Conservation (phyloP, 2,797 vertebrate genomes). For the Orientallactaga sibirica region DNA sequence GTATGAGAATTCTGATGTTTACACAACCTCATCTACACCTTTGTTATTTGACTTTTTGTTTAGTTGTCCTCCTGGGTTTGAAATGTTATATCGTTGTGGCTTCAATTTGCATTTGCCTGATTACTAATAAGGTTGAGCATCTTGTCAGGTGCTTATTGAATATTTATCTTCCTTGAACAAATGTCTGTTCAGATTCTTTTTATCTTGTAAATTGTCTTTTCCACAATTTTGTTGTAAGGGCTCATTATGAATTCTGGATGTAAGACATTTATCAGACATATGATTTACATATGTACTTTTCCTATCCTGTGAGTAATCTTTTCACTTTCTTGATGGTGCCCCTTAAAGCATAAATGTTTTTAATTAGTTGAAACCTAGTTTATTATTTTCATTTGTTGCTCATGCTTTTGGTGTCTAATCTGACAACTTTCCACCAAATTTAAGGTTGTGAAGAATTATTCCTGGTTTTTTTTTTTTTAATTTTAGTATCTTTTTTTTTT, state of each 20-base stretch:
- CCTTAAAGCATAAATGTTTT: too few relatives aligned
- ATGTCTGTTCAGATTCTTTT: neutral
- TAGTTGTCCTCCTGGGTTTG: neutral
- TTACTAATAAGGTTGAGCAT: too few relatives aligned
- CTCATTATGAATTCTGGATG: neutral
- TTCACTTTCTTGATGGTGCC: too few relatives aligned
- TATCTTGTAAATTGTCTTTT: neutral
- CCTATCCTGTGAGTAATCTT: too few relatives aligned
- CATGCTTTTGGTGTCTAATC: neutral
- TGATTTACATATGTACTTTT: neutral
- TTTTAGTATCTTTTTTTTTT: too few relatives aligned
- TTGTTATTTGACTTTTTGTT: neutral
- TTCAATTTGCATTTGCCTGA: neutral
- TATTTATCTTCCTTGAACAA: neutral
- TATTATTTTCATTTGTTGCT: neutral
- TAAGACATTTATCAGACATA: neutral
- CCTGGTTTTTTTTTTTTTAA: neutral
- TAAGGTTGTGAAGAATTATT: neutral
- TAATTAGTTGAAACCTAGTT: neutral
- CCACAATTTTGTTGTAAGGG: neutral
- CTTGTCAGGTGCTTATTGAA: neutral
- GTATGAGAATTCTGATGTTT: neutral
- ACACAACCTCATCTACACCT: neutral
- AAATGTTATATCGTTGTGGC: neutral
- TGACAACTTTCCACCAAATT: neutral